These are phyloP conservation scores for Caenorhabditis panamensis DNA, from an alignment of 2,888 invertebrate genomes.

Conservation along the genomic window DNA sequence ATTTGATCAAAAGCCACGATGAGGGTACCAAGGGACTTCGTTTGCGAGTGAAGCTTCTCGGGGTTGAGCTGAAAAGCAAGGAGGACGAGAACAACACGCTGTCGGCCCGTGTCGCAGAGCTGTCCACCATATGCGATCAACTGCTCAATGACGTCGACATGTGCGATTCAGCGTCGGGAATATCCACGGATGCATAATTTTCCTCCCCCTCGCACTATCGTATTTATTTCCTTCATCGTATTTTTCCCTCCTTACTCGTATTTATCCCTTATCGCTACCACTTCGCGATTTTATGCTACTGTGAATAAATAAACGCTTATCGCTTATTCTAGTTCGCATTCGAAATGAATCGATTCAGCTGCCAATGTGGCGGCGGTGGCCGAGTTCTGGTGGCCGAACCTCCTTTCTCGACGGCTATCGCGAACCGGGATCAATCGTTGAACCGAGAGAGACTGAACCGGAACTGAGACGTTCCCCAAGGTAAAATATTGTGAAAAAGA, in stretches of 20 bases:
- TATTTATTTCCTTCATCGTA: too few species aligned
- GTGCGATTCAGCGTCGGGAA: slow-evolving; percentile 31
- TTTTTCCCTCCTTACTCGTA: not conserved
- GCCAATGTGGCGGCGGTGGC: too few species aligned
- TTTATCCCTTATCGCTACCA: slow-evolving; percentile 1
- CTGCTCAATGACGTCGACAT: slow-evolving; percentile 53
- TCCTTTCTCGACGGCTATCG: too few species aligned
- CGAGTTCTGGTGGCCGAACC: too few species aligned
- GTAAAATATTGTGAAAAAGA: too few species aligned
- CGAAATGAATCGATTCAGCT: not conserved
- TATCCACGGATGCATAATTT: slow-evolving; percentile 41
- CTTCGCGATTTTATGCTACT: not conserved
- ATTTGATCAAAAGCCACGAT: slow-evolving; percentile 42
- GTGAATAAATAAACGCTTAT: slow-evolving; percentile 3
- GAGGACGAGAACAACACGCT: slow-evolving; percentile 43
- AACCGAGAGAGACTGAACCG: too few species aligned
- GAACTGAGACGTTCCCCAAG: too few species aligned
- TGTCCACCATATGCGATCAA: slow-evolving; percentile 56
- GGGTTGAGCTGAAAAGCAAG: slow-evolving; percentile 39
- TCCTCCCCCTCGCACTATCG: too few species aligned
- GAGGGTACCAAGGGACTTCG: slow-evolving; percentile 49
- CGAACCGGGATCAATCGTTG: too few species aligned
- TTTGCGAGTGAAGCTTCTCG: slow-evolving; percentile 32
- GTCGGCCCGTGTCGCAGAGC: slow-evolving; percentile 35
- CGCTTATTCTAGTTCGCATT: not conserved